These are phyloP conservation scores for Myrmecobius fasciatus DNA, from an alignment of 2,113 vertebrate species.

Conservation along the genomic window DNA sequence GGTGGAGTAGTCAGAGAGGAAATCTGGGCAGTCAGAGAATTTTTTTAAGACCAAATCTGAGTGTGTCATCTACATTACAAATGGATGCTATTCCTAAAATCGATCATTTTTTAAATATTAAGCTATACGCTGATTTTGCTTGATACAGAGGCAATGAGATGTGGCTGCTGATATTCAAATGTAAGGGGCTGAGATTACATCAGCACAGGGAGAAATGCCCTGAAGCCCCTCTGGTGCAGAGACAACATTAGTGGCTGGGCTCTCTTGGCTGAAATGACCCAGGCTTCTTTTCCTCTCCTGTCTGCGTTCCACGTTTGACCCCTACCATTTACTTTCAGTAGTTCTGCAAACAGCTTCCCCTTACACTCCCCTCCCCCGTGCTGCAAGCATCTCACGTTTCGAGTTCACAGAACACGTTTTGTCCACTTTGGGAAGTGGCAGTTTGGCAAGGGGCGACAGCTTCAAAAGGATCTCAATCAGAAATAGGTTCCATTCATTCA, in stretches of 20 bases:
- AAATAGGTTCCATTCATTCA: constrained; percentile 55
- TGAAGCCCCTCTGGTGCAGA: neutral
- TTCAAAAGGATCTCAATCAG: constrained; percentile 21
- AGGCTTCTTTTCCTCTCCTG: constrained; percentile 55
- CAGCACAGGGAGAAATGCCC: constrained; percentile 42
- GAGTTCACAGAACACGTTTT: constrained; percentile 56
- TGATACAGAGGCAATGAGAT: constrained; percentile 46
- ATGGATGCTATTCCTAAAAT: constrained; percentile 50
- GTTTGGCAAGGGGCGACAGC: neutral
- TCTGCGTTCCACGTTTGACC: constrained; percentile 50
- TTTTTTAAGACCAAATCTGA: neutral
- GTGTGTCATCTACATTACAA: constrained; percentile 28
- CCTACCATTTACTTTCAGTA: constrained; percentile 76
- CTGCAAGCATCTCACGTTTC: constrained; percentile 69
- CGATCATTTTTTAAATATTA: constrained; percentile 57
- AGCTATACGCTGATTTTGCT: constrained; percentile 62
- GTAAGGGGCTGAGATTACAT: constrained; percentile 51
- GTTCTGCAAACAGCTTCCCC: constrained; percentile 72
- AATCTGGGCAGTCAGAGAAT: neutral
- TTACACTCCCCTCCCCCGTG: constrained; percentile 33
- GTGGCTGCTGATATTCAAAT: constrained; percentile 32
- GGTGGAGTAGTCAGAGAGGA: neutral
- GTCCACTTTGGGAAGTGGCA: constrained; percentile 60
- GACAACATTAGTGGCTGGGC: constrained; percentile 16
- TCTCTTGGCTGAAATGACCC: constrained; percentile 58